These are phyloP conservation scores for Coendou prehensilis DNA, from an alignment of 2,797 vertebrate species.

Conservation along the genomic window DNA sequence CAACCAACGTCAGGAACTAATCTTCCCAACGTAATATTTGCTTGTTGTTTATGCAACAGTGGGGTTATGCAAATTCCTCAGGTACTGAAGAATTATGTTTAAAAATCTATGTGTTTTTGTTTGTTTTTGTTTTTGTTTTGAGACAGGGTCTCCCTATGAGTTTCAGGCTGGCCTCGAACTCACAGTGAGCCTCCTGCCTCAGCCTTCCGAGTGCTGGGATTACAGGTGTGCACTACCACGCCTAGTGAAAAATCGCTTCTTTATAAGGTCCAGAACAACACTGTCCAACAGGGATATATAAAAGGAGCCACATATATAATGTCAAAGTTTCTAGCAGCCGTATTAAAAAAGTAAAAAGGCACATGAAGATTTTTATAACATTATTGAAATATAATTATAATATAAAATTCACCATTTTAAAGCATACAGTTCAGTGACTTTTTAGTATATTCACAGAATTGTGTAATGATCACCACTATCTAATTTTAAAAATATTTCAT, in stretches of 20 bases:
- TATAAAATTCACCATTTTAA: conserved; percentile 3
- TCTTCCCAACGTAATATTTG: background rate
- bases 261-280: background rate
- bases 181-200: background rate
- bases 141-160: background rate
- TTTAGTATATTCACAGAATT: background rate
- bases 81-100: background rate
- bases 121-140: background rate
- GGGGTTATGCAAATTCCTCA: background rate
- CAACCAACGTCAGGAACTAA: background rate
- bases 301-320: background rate
- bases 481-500: conserved; percentile 52
- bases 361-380: conserved; percentile 13
- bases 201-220: background rate
- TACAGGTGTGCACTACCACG: background rate
- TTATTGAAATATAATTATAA: background rate
- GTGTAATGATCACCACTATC: background rate
- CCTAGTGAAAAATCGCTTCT: background rate
- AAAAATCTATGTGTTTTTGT: background rate
- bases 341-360: conserved; percentile 45
- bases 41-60: background rate
- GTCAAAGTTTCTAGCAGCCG: background rate
- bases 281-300: background rate
- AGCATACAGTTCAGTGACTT: background rate
- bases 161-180: background rate